phyloP scores from a whole-genome alignment of 2,113 vertebrate species.

The Lepidothrix coronata region DNA sequence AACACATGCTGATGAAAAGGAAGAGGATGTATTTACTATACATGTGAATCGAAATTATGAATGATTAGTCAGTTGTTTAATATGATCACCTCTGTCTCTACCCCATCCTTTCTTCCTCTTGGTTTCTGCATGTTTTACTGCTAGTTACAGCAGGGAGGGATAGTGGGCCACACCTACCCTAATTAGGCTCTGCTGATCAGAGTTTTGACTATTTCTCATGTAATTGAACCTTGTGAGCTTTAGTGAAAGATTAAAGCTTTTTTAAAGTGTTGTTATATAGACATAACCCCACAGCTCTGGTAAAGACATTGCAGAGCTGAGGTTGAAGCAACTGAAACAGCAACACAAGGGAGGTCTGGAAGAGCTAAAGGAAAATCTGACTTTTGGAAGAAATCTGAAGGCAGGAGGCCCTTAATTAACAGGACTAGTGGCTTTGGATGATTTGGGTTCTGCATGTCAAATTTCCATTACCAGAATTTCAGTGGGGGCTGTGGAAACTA shows the following conservation, averaged over 20 bases:
- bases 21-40: constrained; percentile 13
- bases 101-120: background rate
- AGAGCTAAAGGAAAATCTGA: constrained; percentile 28
- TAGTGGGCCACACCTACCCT: background rate
- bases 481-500: background rate
- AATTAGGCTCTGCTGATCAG: background rate
- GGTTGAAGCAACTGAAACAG: background rate
- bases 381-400: background rate
- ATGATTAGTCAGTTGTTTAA: constrained; percentile 5
- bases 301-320: background rate
- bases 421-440: background rate
- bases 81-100: background rate
- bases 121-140: background rate
- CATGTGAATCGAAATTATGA: background rate
- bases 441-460: background rate
- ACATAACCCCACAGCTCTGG: background rate
- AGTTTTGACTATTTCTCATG: background rate
- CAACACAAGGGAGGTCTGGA: background rate
- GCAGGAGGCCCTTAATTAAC: background rate
- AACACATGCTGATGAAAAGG: background rate
- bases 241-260: background rate
- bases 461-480: background rate
- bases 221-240: background rate
- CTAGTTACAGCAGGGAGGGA: background rate
- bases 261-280: background rate